Base-by-base conservation (phyloP, 2,888 invertebrate species). In the Caenorhabditis macrosperma region DNA sequence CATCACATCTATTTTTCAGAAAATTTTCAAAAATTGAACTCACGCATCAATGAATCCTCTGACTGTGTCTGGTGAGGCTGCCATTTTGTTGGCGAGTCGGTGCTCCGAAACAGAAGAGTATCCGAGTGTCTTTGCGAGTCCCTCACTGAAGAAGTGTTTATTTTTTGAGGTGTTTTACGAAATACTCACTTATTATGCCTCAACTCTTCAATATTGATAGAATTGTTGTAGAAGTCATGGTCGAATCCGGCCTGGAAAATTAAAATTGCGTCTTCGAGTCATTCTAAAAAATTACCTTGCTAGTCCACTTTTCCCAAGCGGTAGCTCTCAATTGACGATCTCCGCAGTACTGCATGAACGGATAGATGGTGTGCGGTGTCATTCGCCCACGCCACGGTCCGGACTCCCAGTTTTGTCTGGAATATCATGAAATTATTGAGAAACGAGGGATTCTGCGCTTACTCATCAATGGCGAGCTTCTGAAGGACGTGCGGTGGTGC, bases 61-160 rank as follows among this genome's bases (percentile, higher is more conserved):
- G 15, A 90, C 89, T 22, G 89, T 90, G 9, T 87, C 88, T 6
- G 89, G 86, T 9, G 85, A 84, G 2, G 89, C 86, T 0, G 89
- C 90, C 90, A 90, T 90, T 74, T 90, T 90, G 64, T 90, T 87
- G 12, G 88, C 78, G 26, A 90, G 77, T 35, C 88, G 84, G 59
- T 90, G 90, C 55, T 90, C 88, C 26, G 90, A 82, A 26, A 87
- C 86, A 0, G 86, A 86, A 10, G 81, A 48, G 64, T 86, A 90
- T 10, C 90, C 90, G 0, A 90, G 80, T 2, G 87, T 83, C 78
- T 90, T 90, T 20, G 90, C 88, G 38, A 87, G 55, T 24, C 88
- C 87, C 90, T 89, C 88, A 54, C 89, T 89, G 74, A 64, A 88
- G 77, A 67, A 54, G 24, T 10, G 28, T 3, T 7, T 0, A n/a